Evolutionary conservation across 1,140 invertebrate species (phyloP).

Genomic region (Idris sp.): DNA sequence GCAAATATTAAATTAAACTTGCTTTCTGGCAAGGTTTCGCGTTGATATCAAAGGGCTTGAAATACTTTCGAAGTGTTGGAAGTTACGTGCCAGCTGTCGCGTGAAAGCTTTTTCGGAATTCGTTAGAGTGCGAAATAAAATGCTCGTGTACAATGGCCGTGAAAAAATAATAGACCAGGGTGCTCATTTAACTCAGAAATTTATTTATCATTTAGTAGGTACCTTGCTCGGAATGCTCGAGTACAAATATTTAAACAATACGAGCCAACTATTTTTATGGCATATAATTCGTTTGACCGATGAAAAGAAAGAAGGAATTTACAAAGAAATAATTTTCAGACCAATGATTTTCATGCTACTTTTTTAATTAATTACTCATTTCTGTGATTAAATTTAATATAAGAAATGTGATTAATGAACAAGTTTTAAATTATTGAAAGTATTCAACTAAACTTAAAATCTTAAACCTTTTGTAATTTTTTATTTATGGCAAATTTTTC

Average conservation of each 20-base stretch:
- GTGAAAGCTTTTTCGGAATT: slow-evolving; percentile 22
- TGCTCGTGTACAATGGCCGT: slow-evolving; percentile 5
- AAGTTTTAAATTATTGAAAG: too few relatives aligned
- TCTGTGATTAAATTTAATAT: too few relatives aligned
- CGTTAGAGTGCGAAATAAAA: slow-evolving; percentile 20
- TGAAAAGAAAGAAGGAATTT: too few relatives aligned
- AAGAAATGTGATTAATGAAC: too few relatives aligned
- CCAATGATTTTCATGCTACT: not conserved
- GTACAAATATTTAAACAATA: slow-evolving; percentile 17
- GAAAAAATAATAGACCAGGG: slow-evolving; percentile 17
- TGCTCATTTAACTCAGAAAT: slow-evolving; percentile 17
- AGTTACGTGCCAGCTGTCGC: slow-evolving; percentile 28
- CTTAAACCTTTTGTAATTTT: too few relatives aligned
- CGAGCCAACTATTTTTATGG: slow-evolving; percentile 7
- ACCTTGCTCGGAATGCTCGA: not conserved
- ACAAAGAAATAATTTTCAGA: too few relatives aligned
- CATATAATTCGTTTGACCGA: slow-evolving; percentile 2
- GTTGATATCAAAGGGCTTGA: slow-evolving; percentile 36
- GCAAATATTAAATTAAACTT: slow-evolving; percentile 60
- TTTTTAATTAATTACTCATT: too few relatives aligned
- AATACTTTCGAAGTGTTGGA: slow-evolving; percentile 34
- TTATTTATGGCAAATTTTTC: too few relatives aligned
- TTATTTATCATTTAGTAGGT: slow-evolving; percentile 6
- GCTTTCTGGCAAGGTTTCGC: slow-evolving; percentile 32
- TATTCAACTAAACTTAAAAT: too few relatives aligned